Base-by-base conservation (phyloP, 2,113 vertebrate genomes). In the Emydura subglobosa region DNA sequence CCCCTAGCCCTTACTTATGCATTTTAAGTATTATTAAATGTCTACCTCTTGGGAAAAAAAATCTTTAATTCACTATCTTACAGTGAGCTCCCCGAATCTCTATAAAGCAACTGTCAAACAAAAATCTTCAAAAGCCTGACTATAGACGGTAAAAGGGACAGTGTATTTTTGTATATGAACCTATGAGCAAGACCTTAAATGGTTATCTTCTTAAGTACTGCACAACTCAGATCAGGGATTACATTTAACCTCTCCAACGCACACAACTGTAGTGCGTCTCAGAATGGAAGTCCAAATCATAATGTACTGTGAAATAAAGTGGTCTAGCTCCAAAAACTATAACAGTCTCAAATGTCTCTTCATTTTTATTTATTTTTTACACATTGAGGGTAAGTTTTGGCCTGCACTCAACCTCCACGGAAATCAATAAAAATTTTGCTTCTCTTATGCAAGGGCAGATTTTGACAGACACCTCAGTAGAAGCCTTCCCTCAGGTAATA, bases 241-340 rank as follows among this genome's bases (percentile, higher is more conserved):
- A 96, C 92, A 47, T 92, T 97, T 84, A 93, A 97, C 93, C 82
- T 91, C 29, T 76, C 81, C 86, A 79, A 89, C 50, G 85, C 87
- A 86, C 49, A 34, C 83, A 95, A 89, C 78, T 57, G 87, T 83
- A 94, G 91, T 68, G 68, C 0, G 53, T 87, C 51, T 79, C 59
- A 86, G 82, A 10, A 80, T 76, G 91, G 96, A 89, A 49, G 85
- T 17, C 21, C 3, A 27, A 74, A 49, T 72, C 54, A 78, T 25
- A 89, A 93, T 31, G 86, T 39, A 90, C 86, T 85, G 13, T 19
- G 89, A 85, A 42, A n/a, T 19, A 93, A 95, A 95, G 25, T 44
- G 11, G 57, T 27, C 80, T 85, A 92, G n/a, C 21, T 1, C 49
- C 27, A 72, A 39, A 72, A 88, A 61, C 25, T 39, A 76, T 31